Evolutionary conservation across 2,113 vertebrate genomes (phyloP).

Genomic region (Calyptommatus sinebrachiatus): DNA sequence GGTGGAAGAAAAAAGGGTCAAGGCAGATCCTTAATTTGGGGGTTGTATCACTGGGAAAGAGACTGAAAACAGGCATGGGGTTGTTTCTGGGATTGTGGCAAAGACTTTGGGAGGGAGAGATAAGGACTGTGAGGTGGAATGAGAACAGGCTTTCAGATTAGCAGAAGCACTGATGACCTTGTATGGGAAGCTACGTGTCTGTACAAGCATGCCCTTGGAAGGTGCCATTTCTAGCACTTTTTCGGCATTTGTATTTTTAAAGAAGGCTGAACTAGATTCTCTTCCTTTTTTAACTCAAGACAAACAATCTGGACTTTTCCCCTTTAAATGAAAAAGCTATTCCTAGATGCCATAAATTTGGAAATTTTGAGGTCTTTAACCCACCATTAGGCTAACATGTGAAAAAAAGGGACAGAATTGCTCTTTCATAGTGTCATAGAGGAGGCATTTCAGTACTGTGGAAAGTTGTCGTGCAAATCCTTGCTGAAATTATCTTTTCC

Average conservation of each 20-base stretch:
- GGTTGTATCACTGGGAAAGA: background rate
- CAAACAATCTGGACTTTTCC: too few relatives aligned
- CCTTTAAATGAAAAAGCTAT: too few relatives aligned
- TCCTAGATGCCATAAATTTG: background rate
- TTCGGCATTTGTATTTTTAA: background rate
- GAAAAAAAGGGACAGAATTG: too few relatives aligned
- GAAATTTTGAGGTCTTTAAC: too few relatives aligned
- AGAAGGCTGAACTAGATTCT: too few relatives aligned
- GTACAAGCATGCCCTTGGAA: too few relatives aligned
- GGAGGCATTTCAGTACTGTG: too few relatives aligned
- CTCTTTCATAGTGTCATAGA: too few relatives aligned
- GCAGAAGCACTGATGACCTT: background rate
- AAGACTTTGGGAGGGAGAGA: background rate
- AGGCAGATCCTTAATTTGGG: background rate
- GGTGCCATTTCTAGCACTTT: background rate
- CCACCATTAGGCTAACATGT: too few relatives aligned
- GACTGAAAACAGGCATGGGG: too few relatives aligned
- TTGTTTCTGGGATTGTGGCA: background rate
- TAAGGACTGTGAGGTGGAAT: background rate
- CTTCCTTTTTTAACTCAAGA: background rate
- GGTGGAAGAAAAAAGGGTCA: background rate
- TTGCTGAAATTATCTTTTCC: too few relatives aligned
- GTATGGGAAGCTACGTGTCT: background rate
- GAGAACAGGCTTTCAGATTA: background rate
- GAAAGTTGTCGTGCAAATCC: too few relatives aligned